Evolutionary conservation across 1,140 invertebrate genomes (phyloP).

Genomic region (Octopus bimaculoides): DNA sequence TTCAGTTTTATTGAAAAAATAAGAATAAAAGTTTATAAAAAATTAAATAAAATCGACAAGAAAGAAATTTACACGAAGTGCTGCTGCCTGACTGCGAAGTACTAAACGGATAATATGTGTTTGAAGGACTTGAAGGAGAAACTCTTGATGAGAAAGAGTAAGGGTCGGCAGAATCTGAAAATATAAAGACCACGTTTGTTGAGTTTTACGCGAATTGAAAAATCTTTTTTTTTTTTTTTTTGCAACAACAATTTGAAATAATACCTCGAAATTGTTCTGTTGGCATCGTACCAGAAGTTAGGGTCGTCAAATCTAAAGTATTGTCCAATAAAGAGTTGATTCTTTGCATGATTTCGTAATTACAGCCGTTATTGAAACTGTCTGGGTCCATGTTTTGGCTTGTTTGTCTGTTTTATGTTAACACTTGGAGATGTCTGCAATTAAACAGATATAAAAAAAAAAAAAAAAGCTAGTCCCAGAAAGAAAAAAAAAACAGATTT

Average conservation of each 20-base stretch:
- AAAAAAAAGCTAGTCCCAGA: too few species aligned
- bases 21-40: not conserved
- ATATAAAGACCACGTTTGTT: too few species aligned
- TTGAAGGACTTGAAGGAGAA: not conserved
- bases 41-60: not conserved
- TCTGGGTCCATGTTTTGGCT: not conserved
- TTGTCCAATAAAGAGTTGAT: conserved; percentile 58
- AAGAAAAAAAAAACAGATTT: too few species aligned
- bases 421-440: too few species aligned
- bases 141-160: not conserved
- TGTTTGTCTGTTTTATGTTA: too few species aligned
- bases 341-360: conserved; percentile 48
- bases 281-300: conserved; percentile 18
- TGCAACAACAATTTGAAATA: not conserved
- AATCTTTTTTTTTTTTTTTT: too few species aligned
- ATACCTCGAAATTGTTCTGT: not conserved
- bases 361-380: not conserved
- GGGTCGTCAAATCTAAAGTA: conserved; percentile 47
- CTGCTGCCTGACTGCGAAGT: conserved; percentile 1
- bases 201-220: too few species aligned
- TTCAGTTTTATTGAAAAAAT: not conserved
- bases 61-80: not conserved
- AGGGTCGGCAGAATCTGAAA: not conserved
- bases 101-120: not conserved
- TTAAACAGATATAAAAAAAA: too few species aligned